Conservation (phyloP, 2,113 vertebrate species). For the Xenotilapia caudafasciata region DNA sequence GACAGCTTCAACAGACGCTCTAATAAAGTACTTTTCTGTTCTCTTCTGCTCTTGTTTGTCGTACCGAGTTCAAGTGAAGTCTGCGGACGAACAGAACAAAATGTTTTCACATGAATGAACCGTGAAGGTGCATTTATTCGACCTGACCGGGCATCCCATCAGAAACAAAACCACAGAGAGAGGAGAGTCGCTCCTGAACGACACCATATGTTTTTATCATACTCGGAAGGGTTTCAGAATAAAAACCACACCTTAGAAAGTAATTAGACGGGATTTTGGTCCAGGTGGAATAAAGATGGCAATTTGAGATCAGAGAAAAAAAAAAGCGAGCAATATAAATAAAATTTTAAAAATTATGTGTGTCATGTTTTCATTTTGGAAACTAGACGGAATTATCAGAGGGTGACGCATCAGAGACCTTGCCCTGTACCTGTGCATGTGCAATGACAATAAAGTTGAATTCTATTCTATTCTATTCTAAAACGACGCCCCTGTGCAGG, state of each 20-base stretch:
- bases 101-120: constrained; percentile 34
- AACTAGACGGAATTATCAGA: accelerated
- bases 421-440: too few species aligned
- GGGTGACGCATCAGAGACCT: not conserved
- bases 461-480: too few species aligned
- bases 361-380: not conserved
- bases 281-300: not conserved
- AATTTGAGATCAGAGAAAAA: accelerated
- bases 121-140: constrained; percentile 13
- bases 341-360: accelerated
- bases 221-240: accelerated
- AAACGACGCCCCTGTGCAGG: accelerated
- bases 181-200: not conserved
- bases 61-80: not conserved
- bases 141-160: not conserved
- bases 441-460: too few species aligned
- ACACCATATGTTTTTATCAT: not conserved
- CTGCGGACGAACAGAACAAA: not conserved
- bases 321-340: not conserved
- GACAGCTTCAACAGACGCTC: constrained; percentile 54
- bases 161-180: not conserved
- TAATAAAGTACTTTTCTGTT: constrained; percentile 61
- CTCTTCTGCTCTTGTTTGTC: constrained; percentile 18
- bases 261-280: not conserved
- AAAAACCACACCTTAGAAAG: not conserved